Percentiles rank a stretch among this genome's conserved stretches.
Conservation (phyloP, 2,113 vertebrate genomes). For the Condylura cristata region DNA sequence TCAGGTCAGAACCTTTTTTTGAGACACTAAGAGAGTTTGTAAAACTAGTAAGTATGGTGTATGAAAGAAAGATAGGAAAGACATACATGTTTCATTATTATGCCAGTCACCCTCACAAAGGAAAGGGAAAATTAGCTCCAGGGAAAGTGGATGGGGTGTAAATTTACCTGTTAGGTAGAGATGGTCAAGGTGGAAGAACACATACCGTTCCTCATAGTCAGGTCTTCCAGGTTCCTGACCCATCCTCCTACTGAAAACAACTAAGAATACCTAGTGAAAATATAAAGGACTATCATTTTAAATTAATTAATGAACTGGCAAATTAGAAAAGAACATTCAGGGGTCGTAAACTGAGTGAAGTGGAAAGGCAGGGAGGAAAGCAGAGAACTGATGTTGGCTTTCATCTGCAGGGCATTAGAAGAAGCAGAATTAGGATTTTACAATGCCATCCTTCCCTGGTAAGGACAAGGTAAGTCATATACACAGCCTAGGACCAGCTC, state of each 20-base stretch:
- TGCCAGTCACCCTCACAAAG: neutral
- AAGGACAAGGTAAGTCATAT: neutral
- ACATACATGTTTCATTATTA: neutral
- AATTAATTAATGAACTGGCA: neutral
- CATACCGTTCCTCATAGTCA: neutral
- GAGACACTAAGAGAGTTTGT: neutral
- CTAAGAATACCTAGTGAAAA: neutral
- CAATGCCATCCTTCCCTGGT: neutral
- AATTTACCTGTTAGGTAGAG: neutral
- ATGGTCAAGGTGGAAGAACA: neutral
- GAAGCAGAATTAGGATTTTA: neutral
- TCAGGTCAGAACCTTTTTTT: neutral
- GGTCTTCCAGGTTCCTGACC: neutral
- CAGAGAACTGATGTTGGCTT: neutral
- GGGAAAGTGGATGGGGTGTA: neutral
- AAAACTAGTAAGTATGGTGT: neutral
- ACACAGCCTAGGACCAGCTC: neutral
- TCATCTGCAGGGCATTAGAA: neutral
- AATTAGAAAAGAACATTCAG: neutral
- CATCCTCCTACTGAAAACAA: neutral
- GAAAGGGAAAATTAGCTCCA: neutral
- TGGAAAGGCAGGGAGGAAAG: neutral
- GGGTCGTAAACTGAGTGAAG: neutral
- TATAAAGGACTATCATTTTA: neutral
- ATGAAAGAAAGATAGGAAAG: neutral